A percentile compares a stretch with the other conserved stretches of the same genome.
Conservation (phyloP, 2,113 vertebrate species). For the Tilapia sparmanii region DNA sequence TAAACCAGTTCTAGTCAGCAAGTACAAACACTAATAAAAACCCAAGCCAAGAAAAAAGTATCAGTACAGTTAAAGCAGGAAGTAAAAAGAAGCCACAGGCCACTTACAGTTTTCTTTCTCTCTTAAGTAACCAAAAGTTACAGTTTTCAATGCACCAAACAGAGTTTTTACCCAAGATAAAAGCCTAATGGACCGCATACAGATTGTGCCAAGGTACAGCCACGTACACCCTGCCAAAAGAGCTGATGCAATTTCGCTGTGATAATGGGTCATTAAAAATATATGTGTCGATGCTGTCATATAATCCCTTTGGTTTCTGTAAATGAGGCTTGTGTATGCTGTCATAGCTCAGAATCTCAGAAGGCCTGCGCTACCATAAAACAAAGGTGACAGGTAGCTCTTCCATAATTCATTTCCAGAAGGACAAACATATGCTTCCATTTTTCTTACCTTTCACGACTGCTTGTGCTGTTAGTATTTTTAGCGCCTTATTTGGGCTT, state of each 20-base stretch:
- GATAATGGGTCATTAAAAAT: slow-evolving; percentile 68
- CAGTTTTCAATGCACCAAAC: background rate
- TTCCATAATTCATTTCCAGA: slow-evolving; percentile 62
- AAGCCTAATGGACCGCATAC: slow-evolving; percentile 39
- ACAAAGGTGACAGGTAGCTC: slow-evolving; percentile 40
- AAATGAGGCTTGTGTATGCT: slow-evolving; percentile 52
- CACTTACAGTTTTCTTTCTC: background rate
- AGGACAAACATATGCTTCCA: slow-evolving; percentile 58
- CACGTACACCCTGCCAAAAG: slow-evolving; percentile 20
- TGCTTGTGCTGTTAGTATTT: background rate
- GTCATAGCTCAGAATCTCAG: slow-evolving; percentile 42
- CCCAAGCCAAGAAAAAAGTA: background rate
- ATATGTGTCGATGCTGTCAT: slow-evolving; percentile 45
- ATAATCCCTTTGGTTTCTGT: slow-evolving; percentile 44
- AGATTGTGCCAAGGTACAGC: slow-evolving; percentile 38
- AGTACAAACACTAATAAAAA: background rate
- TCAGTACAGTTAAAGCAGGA: background rate
- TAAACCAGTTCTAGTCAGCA: background rate
- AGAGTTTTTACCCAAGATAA: background rate
- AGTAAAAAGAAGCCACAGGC: background rate
- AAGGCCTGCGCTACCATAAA: slow-evolving; percentile 28
- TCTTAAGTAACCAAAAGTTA: background rate
- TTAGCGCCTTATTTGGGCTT: slow-evolving; percentile 38
- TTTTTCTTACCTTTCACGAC: slow-evolving; percentile 39
- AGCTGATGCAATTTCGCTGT: slow-evolving; percentile 39